phyloP scores from a whole-genome alignment of 2,797 vertebrate species.

The Phoxinus dragarum region DNA sequence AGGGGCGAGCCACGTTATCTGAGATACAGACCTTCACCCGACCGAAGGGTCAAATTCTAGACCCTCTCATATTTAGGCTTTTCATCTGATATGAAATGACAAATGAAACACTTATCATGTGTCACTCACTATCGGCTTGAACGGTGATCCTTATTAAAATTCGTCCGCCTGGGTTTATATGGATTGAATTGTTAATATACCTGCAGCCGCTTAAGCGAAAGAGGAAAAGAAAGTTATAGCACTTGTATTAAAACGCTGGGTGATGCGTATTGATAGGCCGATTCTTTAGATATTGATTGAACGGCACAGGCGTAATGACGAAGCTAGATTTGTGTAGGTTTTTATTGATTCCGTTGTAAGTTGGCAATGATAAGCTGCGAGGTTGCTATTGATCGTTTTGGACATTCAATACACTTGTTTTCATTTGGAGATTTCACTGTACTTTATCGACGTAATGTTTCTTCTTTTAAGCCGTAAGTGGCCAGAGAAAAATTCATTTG shows the following conservation, averaged over 20 bases:
- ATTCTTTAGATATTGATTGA: constrained; percentile 58
- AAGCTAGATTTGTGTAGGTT: constrained; percentile 51
- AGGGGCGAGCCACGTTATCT: constrained; percentile 82
- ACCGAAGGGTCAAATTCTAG: constrained; percentile 72
- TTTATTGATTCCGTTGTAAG: constrained; percentile 59
- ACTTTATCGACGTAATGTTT: constrained; percentile 47
- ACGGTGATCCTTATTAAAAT: constrained; percentile 77
- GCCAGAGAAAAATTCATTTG: constrained; percentile 22
- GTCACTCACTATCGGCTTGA: constrained; percentile 64
- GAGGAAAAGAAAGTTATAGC: constrained; percentile 16
- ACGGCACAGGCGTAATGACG: constrained; percentile 55
- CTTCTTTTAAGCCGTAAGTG: constrained; percentile 47
- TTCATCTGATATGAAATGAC: constrained; percentile 68
- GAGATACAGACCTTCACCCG: constrained; percentile 84
- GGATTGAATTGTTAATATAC: constrained; percentile 74
- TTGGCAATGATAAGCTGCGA: constrained; percentile 60
- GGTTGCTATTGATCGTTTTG: constrained; percentile 58
- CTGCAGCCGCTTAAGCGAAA: constrained; percentile 68
- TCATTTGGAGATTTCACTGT: constrained; percentile 53
- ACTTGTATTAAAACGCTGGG: constrained; percentile 73
- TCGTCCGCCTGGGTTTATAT: constrained; percentile 72
- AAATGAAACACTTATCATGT: constrained; percentile 70
- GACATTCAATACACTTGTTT: constrained; percentile 58
- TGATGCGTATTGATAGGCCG: constrained; percentile 72
- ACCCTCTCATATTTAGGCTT: constrained; percentile 62